These are phyloP conservation scores for Microcebus tavaratra DNA, from an alignment of 2,113 vertebrate genomes.

Conservation along the genomic window DNA sequence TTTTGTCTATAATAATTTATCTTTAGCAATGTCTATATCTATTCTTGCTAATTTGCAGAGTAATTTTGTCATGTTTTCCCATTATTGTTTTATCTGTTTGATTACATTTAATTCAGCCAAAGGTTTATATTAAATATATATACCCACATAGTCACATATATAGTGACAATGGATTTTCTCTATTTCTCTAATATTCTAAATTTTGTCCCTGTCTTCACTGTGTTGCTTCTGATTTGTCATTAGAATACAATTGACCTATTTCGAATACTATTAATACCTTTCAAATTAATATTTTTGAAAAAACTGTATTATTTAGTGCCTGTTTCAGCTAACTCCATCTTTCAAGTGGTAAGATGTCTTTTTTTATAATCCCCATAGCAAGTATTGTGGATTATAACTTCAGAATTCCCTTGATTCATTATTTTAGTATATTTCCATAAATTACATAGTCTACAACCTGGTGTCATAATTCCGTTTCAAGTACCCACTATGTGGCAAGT, in stretches of 20 bases:
- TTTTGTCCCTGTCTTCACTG: background rate
- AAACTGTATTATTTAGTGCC: background rate
- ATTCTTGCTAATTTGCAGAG: background rate
- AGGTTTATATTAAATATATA: background rate
- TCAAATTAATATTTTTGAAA: background rate
- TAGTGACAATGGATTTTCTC: background rate
- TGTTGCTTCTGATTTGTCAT: background rate
- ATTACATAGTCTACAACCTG: background rate
- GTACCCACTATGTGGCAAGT: background rate
- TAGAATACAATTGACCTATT: background rate
- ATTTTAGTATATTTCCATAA: slow-evolving; percentile 27
- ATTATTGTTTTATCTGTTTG: background rate
- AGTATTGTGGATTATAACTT: background rate
- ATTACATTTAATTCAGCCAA: background rate
- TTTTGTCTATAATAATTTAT: background rate
- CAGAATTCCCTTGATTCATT: background rate
- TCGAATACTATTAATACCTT: background rate
- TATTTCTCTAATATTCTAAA: background rate
- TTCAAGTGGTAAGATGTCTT: background rate
- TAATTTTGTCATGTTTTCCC: background rate
- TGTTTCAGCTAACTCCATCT: background rate
- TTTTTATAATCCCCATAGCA: background rate
- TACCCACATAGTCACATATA: background rate
- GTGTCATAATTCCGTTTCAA: background rate
- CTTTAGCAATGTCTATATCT: background rate